Conservation (phyloP, 1,140 invertebrate species). For the Drosophila funebris region DNA sequence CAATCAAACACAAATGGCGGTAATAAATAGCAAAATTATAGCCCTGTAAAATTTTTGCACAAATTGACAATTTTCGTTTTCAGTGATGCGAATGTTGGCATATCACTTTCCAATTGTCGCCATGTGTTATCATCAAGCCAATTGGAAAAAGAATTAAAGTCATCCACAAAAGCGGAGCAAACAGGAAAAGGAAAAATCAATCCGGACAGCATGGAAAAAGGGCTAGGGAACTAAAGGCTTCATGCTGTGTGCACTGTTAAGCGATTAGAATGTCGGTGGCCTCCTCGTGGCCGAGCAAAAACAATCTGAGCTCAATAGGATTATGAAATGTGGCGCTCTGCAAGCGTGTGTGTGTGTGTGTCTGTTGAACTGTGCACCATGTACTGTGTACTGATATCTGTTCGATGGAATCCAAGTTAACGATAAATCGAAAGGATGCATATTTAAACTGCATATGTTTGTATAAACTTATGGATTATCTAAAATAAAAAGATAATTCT, state of each 20-base stretch:
- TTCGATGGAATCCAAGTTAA: conserved; percentile 5
- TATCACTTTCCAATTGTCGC: conserved; percentile 66
- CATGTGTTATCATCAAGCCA: conserved; percentile 58
- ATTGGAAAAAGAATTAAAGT: conserved; percentile 59
- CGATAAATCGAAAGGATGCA: background rate
- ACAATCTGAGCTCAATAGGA: conserved; percentile 44
- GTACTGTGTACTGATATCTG: conserved; percentile 9
- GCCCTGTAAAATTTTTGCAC: conserved; percentile 28
- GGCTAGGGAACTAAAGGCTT: conserved; percentile 15
- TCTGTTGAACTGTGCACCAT: background rate
- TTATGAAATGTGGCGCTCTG: conserved; percentile 37
- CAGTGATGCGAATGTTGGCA: conserved; percentile 50
- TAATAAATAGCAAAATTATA: conserved; percentile 23
- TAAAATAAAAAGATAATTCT: background rate
- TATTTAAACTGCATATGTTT: background rate
- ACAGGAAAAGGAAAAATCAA: conserved; percentile 51
- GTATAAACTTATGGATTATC: background rate
- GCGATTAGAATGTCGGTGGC: conserved; percentile 48
- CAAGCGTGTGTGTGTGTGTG: background rate
- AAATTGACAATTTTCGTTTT: conserved; percentile 52
- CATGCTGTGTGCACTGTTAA: conserved; percentile 47
- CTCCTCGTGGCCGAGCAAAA: conserved; percentile 39
- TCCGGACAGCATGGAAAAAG: conserved; percentile 27
- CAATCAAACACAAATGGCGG: conserved; percentile 8
- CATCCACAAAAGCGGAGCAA: conserved; percentile 39